Percentiles rank a stretch among this genome's conserved stretches.
Conservation (phyloP, 2,888 invertebrate species). For the Neuroscelio doddi region DNA sequence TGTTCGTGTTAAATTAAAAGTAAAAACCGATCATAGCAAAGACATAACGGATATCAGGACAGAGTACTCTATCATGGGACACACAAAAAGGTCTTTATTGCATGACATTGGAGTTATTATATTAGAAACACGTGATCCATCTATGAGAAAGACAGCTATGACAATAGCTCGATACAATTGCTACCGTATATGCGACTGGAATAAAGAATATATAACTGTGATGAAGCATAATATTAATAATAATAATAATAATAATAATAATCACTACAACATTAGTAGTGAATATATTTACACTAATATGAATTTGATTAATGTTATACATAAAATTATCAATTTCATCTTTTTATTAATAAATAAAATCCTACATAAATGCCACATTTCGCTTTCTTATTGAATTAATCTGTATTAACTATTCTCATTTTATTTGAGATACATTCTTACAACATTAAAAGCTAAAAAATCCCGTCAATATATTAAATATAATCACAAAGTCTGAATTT, state of each 20-base stretch:
- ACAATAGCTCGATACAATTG: slow-evolving; percentile 61
- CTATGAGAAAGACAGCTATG: slow-evolving; percentile 53
- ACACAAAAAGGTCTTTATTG: slow-evolving; percentile 68
- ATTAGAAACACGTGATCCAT: slow-evolving; percentile 66
- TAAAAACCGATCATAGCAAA: slow-evolving; percentile 21
- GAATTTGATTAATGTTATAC: no score
- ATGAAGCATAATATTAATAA: no score
- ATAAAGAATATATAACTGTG: slow-evolving; percentile 13
- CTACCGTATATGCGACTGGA: slow-evolving; percentile 25
- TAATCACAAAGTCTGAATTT: not conserved
- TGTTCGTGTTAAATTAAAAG: not conserved
- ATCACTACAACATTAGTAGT: no score
- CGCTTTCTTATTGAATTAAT: no score
- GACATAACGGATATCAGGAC: slow-evolving; percentile 7
- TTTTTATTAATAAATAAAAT: no score
- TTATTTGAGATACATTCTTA: no score
- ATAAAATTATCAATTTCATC: no score
- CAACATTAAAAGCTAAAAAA: no score
- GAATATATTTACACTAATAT: no score
- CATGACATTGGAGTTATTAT: slow-evolving; percentile 64
- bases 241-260: no score
- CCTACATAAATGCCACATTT: no score
- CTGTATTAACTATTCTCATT: no score
- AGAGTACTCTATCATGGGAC: slow-evolving; percentile 62
- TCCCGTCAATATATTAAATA: not conserved